Evolutionary conservation across 1,140 invertebrate species (phyloP), one percentile per base, ranked within the genome.

Genomic region (Drosophila guanche): DNA sequence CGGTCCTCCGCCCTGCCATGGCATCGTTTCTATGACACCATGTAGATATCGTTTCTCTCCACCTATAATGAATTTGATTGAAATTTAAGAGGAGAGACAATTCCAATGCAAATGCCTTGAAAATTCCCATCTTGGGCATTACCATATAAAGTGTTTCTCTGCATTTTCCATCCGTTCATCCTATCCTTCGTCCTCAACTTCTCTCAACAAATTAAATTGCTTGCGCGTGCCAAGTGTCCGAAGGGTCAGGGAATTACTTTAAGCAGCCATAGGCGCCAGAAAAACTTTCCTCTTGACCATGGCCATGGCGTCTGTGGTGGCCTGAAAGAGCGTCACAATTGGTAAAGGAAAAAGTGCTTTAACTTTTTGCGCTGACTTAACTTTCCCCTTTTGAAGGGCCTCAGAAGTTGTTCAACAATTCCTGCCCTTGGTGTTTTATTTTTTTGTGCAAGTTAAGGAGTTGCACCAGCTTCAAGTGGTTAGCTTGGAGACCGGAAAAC

Each of bases 211-310:
- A 75, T 67, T 60, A 72, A 71, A 83, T 76, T 79, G 58, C 50
- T 60, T 50, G 80, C 79, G 71, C 71, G 71, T 84, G 80, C 80
- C 79, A 83, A 69, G 42, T 45, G 62, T 48, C 41, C 59, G 42
- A 16, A 57, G 56, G 41, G 41, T 40, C 69, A 47, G 60, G 43
- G 57, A 52, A 46, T 23, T 41, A 23, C 25, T 55, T 25, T 43
- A 51, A n/a, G 51, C 16, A 14, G 16, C 54, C 60, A 51, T 73
- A 77, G 78, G 79, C 79, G 79, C 68, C 78, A 74, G 45, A 62
- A 81, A 79, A 79, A 81, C 71, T 83, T 65, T 48, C 45, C 79
- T 66, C 74, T 84, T 83, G 79, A 84, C 79, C 79, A 46, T 74
- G 72, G 70, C 61, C 57, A 62, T 78, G 69, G 54, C 48, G 61